These are phyloP conservation scores for Drosophila navojoa DNA, from an alignment of 1,140 invertebrate genomes.

Conservation along the genomic window DNA sequence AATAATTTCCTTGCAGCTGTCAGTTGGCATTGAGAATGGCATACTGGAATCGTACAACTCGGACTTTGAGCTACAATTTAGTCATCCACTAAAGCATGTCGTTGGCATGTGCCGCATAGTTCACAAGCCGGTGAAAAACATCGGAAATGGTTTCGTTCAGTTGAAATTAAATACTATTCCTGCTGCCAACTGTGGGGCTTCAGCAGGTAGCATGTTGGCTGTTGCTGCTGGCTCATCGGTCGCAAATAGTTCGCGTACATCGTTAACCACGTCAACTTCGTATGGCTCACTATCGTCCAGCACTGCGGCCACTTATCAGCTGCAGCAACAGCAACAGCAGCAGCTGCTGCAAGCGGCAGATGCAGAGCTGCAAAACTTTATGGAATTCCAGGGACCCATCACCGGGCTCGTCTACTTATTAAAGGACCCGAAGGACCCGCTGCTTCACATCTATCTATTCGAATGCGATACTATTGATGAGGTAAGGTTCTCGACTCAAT, in stretches of 20 bases:
- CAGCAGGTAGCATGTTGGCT: slow-evolving; percentile 18
- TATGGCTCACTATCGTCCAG: slow-evolving; percentile 78
- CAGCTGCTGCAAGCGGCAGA: slow-evolving; percentile 34
- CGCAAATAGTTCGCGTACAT: slow-evolving; percentile 62
- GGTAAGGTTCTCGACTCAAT: slow-evolving; percentile 84
- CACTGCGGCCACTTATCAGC: slow-evolving; percentile 70
- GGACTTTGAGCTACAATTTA: slow-evolving; percentile 87
- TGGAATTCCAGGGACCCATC: slow-evolving; percentile 82
- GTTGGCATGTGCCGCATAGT: slow-evolving; percentile 84
- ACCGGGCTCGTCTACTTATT: slow-evolving; percentile 86
- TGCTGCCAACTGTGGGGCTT: slow-evolving; percentile 13
- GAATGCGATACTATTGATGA: slow-evolving; percentile 86
- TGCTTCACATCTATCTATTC: slow-evolving; percentile 88
- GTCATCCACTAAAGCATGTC: slow-evolving; percentile 87
- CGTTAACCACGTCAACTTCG: slow-evolving; percentile 78
- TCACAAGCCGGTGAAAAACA: slow-evolving; percentile 72
- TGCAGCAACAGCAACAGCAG: slow-evolving; percentile 35
- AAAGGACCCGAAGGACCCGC: slow-evolving; percentile 86
- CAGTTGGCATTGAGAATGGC: slow-evolving; percentile 87
- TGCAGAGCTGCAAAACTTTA: slow-evolving; percentile 74
- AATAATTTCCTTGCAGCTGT: slow-evolving; percentile 85
- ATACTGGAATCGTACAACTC: slow-evolving; percentile 87
- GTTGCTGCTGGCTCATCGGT: slow-evolving; percentile 42
- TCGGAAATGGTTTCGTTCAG: slow-evolving; percentile 78
- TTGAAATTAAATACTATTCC: slow-evolving; percentile 56